Conservation (phyloP, 2,113 vertebrate genomes). For the Pongo pygmaeus region DNA sequence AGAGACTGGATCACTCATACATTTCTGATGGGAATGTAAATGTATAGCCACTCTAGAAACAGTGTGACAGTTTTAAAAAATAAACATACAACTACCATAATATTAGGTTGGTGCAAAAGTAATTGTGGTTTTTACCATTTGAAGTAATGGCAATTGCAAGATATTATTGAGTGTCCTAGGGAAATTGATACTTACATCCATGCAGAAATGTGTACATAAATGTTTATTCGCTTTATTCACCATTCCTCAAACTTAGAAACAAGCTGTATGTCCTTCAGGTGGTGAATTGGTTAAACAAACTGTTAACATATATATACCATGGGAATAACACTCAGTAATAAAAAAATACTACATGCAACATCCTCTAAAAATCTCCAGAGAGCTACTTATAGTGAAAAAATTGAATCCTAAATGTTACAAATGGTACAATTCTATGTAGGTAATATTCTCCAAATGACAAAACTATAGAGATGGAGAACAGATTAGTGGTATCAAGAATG, state of each 20-base stretch:
- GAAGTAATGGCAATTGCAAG: not conserved
- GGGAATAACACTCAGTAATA: not conserved
- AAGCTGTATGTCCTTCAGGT: not conserved
- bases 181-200: not conserved
- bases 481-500: rapidly evolving
- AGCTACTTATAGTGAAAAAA: not conserved
- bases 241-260: not conserved
- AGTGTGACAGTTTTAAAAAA: not conserved
- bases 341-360: not conserved
- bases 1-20: rapidly evolving
- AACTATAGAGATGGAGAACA: not conserved
- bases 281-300: not conserved
- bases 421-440: not conserved
- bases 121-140: no score
- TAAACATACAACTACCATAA: not conserved
- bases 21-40: not conserved
- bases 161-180: not conserved
- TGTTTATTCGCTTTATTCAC: not conserved
- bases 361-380: not conserved
- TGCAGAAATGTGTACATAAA: not conserved
- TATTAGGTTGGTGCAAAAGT: not conserved
- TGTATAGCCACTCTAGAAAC: not conserved
- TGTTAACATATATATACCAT: rapidly evolving
- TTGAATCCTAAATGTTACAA: not conserved
- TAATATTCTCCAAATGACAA: not conserved